phyloP scores from a whole-genome alignment of 2,888 invertebrate genomes.

The Cloeon dipterum region DNA sequence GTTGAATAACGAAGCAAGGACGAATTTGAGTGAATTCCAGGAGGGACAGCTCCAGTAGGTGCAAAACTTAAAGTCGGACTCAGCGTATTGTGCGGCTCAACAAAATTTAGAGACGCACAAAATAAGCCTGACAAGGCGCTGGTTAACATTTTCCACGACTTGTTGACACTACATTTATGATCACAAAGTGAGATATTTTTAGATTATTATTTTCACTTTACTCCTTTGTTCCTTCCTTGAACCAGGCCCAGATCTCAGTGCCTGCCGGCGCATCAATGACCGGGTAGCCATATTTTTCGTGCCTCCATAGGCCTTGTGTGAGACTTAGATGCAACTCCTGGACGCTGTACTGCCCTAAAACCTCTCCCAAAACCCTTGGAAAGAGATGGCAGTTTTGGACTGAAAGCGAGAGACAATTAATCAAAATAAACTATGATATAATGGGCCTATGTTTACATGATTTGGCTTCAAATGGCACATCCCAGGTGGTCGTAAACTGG shows the following conservation, averaged over 20 bases:
- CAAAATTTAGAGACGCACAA: slow-evolving; percentile 90
- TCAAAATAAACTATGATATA: not conserved
- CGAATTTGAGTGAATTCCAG: slow-evolving; percentile 22
- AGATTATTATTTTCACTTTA: slow-evolving; percentile 11
- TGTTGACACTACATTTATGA: slow-evolving; percentile 50
- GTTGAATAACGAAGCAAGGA: slow-evolving; percentile 55
- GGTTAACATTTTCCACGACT: slow-evolving; percentile 69
- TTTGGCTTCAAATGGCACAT: slow-evolving; percentile 25
- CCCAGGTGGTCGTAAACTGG: slow-evolving; percentile 70
- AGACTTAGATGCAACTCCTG: slow-evolving; percentile 78
- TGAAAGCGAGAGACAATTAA: slow-evolving; percentile 18
- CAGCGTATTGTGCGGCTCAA: slow-evolving; percentile 63
- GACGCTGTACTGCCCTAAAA: slow-evolving; percentile 59
- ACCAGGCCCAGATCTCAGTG: slow-evolving; percentile 88
- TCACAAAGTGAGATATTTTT: slow-evolving; percentile 8
- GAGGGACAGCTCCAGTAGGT: slow-evolving; percentile 39
- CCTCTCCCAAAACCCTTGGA: slow-evolving; percentile 72
- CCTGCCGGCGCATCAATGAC: slow-evolving; percentile 75
- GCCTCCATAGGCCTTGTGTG: slow-evolving; percentile 85
- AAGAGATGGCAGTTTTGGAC: slow-evolving; percentile 69
- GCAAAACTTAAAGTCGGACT: slow-evolving; percentile 63
- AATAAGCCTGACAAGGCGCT: slow-evolving; percentile 84
- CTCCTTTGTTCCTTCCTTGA: slow-evolving; percentile 34
- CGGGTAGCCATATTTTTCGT: slow-evolving; percentile 88
- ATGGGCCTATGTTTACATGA: slow-evolving; percentile 27